Evolutionary conservation across 2,888 invertebrate genomes (phyloP).

Genomic region (Pachydiplax longipennis): DNA sequence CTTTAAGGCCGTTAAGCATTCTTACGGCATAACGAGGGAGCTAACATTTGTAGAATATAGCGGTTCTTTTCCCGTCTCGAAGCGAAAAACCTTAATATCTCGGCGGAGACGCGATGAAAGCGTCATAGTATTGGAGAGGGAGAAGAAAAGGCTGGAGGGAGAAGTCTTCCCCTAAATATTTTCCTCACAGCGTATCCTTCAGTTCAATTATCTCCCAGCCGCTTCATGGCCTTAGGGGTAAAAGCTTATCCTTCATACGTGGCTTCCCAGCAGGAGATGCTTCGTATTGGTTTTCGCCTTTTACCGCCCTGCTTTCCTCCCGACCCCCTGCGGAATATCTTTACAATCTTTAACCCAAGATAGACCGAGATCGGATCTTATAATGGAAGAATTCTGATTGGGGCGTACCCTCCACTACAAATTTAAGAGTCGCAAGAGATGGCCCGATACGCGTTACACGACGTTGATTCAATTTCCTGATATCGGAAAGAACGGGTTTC

Average conservation of each 20-base stretch:
- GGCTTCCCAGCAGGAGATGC: neutral
- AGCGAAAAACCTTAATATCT: too few relatives aligned
- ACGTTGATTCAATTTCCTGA: too few relatives aligned
- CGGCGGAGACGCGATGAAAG: neutral
- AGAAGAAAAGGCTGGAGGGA: neutral
- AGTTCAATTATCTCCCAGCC: conserved; percentile 32
- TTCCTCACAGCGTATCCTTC: conserved; percentile 5
- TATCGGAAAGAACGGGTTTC: neutral
- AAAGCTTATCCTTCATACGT: conserved; percentile 5
- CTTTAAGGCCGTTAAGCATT: neutral
- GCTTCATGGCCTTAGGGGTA: neutral
- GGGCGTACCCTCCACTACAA: too few relatives aligned
- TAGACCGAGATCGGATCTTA: too few relatives aligned
- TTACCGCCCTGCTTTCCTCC: neutral
- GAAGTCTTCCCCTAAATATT: neutral
- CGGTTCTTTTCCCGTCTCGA: too few relatives aligned
- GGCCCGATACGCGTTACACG: too few relatives aligned
- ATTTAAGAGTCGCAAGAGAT: too few relatives aligned
- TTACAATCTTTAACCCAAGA: too few relatives aligned
- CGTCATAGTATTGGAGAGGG: neutral
- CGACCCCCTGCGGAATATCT: neutral
- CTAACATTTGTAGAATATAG: too few relatives aligned
- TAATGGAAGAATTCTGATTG: too few relatives aligned
- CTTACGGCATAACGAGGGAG: neutral
- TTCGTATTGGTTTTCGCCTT: neutral